Evolutionary conservation across 2,888 invertebrate species (phyloP).

Genomic region (Euproctis similis): DNA sequence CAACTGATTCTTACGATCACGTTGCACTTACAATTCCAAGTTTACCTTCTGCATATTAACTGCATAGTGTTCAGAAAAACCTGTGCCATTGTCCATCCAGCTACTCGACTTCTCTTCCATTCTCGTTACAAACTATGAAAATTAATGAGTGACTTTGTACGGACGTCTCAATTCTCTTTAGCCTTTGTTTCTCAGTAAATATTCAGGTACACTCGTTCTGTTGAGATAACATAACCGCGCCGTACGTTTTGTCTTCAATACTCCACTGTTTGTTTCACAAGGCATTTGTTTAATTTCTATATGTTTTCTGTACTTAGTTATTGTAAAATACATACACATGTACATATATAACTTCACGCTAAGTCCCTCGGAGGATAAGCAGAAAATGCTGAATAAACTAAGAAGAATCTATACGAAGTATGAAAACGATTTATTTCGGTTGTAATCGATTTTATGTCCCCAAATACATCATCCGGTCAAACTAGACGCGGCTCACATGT

Average conservation of each 20-base stretch:
- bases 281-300: slow-evolving; percentile 18
- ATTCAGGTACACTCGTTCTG: slow-evolving; percentile 29
- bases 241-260: slow-evolving; percentile 26
- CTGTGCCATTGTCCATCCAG: slow-evolving; percentile 23
- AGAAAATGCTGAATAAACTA: no score
- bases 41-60: slow-evolving; percentile 14
- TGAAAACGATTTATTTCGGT: no score
- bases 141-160: slow-evolving; percentile 60
- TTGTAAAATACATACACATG: no score
- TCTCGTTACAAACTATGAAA: slow-evolving; percentile 52
- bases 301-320: slow-evolving; percentile 4
- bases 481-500: no score
- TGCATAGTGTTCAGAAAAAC: no score
- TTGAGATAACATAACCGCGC: slow-evolving; percentile 23
- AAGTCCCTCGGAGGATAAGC: no score
- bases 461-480: no score
- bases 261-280: slow-evolving; percentile 14
- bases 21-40: no score
- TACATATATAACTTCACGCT: no score
- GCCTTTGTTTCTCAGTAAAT: slow-evolving; percentile 39
- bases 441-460: no score
- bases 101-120: slow-evolving; percentile 42
- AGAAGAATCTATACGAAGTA: no score
- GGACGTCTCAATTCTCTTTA: slow-evolving; percentile 46
- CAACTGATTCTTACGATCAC: no score